A percentile compares a stretch with the other conserved stretches of the same genome.
Conservation (phyloP, 1,140 invertebrate genomes). For the Drosophila trapezifrons region DNA sequence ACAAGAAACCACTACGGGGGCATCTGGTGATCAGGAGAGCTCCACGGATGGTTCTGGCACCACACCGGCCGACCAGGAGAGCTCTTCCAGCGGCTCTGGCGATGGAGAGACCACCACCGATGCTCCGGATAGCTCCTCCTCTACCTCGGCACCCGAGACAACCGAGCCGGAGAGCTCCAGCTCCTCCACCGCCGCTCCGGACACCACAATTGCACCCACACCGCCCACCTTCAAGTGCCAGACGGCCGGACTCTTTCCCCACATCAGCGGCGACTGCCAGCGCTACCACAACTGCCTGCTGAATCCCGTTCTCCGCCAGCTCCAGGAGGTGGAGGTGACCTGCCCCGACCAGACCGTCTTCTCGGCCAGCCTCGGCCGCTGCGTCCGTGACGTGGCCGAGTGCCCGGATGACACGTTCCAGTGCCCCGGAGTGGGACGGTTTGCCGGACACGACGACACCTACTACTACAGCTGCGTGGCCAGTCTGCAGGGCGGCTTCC, state of each 20-base stretch:
- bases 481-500: conserved; percentile 49
- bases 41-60: background rate
- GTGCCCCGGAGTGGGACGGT: conserved; percentile 48
- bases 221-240: conserved; percentile 57
- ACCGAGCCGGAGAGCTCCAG: conserved; percentile 20
- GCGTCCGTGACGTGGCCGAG: conserved; percentile 60
- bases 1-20: background rate
- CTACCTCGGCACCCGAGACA: conserved; percentile 4
- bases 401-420: conserved; percentile 52
- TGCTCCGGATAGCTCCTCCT: background rate
- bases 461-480: conserved; percentile 68
- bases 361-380: conserved; percentile 50
- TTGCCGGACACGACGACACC: conserved; percentile 55
- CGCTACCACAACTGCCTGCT: conserved; percentile 62
- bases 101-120: conserved; percentile 15
- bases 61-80: conserved; percentile 13
- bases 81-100: conserved; percentile 8
- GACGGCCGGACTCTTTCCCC: conserved; percentile 41
- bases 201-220: conserved; percentile 42
- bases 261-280: conserved; percentile 58
- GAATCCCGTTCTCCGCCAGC: conserved; percentile 24
- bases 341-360: conserved; percentile 56
- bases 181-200: conserved; percentile 6
- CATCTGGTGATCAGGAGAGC: background rate
- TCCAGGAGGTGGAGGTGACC: conserved; percentile 17